Conservation (phyloP, 2,797 vertebrate genomes). For the Muscicapa comitata region DNA sequence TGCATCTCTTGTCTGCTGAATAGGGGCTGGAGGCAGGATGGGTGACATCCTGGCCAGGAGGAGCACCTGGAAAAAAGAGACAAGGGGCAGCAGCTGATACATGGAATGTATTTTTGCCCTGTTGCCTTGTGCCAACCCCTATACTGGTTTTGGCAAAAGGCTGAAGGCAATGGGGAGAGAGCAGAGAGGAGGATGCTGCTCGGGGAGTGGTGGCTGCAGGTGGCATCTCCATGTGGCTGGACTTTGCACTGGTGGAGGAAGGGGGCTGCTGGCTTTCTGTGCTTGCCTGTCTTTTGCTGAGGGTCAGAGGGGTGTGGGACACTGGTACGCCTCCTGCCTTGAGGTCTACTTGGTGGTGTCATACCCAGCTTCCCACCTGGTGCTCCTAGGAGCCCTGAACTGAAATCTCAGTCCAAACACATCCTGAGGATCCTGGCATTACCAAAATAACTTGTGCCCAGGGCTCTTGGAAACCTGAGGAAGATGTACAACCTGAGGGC, state of each 20-base stretch:
- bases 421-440: not conserved
- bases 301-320: not conserved
- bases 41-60: not conserved
- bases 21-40: not conserved
- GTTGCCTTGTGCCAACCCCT: not conserved
- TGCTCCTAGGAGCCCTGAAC: not conserved
- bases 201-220: not conserved
- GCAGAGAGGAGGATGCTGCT: not conserved
- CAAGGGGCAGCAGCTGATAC: fast-evolving
- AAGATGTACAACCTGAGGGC: not conserved
- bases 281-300: not conserved
- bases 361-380: not conserved
- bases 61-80: not conserved
- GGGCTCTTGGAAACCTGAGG: not conserved
- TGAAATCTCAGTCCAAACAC: not conserved
- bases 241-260: not conserved
- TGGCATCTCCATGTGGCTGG: not conserved
- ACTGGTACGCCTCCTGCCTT: not conserved
- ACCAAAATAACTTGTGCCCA: not conserved
- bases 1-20: not conserved
- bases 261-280: not conserved
- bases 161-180: not conserved
- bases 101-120: not conserved
- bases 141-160: not conserved
- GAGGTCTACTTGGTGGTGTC: not conserved